Base-by-base conservation (phyloP, 2,888 invertebrate genomes). In the Tachina fera region DNA sequence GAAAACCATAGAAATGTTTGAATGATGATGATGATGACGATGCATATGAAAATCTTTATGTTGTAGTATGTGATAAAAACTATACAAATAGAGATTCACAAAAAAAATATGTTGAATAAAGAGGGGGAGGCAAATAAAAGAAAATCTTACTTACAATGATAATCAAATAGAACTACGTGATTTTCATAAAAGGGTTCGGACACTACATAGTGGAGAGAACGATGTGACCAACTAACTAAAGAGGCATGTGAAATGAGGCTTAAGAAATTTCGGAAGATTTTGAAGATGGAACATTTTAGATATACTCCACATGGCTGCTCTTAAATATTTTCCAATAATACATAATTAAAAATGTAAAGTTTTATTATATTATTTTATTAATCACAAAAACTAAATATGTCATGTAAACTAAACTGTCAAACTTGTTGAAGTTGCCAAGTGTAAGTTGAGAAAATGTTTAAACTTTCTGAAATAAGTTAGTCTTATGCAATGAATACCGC, bases 1-100 rank as follows among this genome's bases (percentile, higher is more conserved):
- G 74, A 84, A 85, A 82, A 56, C 78, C 85, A 82, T 82, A 85
- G 63, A 85, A 82, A 81, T 85, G 74, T 81, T 85, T 72, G 81
- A 85, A 72, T 77, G 58, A 74, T 68, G 76, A 71, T 68, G 56
- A 56, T 22, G 19, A 41, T 41, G n/a, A 51, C 78, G 72, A 53
- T 63, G 76, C 76, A 81, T 81, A 76, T 77, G 47, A 71, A 56
- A 71, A 77, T 72, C 60, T 51, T 70, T 72, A 79, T 75, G 58
- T 75, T 79, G 63, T 63, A 70, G 63, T 81, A 76, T 81, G 68
- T 81, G 71, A 71, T 81, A 74, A 77, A 76, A 79, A 84, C 70
- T 63, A 63, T 14, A 71, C 39, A 49, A 65, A 67, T 63, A 67
- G 14, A 61, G 9, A 45, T 77, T 39, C 9, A 60, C 19, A 39